phyloP scores from a whole-genome alignment of 2,888 invertebrate species.

The Apamea crenata region DNA sequence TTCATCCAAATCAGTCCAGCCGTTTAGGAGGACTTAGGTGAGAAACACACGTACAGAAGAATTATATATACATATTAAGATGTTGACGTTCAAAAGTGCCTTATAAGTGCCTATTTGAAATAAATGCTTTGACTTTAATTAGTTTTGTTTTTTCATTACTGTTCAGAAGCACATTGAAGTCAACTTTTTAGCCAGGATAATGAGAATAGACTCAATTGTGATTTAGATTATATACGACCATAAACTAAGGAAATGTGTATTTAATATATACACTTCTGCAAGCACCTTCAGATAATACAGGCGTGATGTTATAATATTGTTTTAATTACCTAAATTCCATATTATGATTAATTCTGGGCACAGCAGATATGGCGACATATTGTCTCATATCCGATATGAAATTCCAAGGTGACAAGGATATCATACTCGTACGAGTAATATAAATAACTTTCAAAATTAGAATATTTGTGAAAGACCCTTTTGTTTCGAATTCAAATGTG shows the following conservation, averaged over 20 bases:
- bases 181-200: not conserved
- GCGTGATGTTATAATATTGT: constrained; percentile 15
- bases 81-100: no score
- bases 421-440: no score
- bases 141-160: no score
- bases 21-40: no score
- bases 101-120: no score
- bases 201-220: not conserved
- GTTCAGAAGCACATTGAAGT: no score
- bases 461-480: constrained; percentile 2
- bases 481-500: not conserved
- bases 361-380: constrained; percentile 27
- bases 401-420: constrained; percentile 33
- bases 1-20: no score
- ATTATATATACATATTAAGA: no score
- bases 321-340: constrained; percentile 41
- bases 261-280: not conserved
- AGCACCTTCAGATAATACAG: not conserved
- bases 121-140: no score
- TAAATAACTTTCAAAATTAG: constrained; percentile 9
- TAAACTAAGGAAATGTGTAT: not conserved
- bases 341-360: constrained; percentile 8
- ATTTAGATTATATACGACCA: not conserved
- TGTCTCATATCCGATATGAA: constrained; percentile 42
- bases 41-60: no score